Conservation (phyloP, 1,140 invertebrate genomes). For the Hyles vespertilio region DNA sequence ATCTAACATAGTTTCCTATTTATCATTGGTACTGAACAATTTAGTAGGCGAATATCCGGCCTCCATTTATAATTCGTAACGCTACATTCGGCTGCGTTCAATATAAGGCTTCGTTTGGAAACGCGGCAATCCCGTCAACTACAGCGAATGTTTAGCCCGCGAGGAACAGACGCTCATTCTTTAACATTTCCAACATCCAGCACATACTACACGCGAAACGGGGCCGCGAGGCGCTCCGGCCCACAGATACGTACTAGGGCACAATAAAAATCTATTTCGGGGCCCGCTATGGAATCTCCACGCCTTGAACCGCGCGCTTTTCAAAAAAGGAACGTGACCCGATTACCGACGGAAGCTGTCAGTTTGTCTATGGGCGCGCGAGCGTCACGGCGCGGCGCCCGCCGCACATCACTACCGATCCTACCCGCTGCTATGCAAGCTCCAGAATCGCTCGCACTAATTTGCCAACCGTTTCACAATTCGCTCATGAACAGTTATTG, state of each 20-base stretch:
- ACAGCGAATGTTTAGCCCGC: background rate
- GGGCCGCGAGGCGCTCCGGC: no score
- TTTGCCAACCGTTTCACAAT: slow-evolving; percentile 26
- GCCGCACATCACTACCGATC: slow-evolving; percentile 22
- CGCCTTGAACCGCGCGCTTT: slow-evolving; percentile 36
- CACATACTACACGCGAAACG: no score
- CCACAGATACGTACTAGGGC: slow-evolving; percentile 13
- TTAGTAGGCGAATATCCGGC: no score
- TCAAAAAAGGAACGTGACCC: slow-evolving; percentile 71
- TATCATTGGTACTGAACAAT: no score
- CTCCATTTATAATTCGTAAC: background rate
- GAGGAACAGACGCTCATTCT: background rate
- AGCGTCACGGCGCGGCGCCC: slow-evolving; percentile 54
- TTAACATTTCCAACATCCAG: background rate
- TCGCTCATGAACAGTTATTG: slow-evolving; percentile 42
- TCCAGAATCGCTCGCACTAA: slow-evolving; percentile 20
- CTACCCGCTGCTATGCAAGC: slow-evolving; percentile 27
- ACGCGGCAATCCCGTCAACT: no score
- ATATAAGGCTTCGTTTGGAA: no score
- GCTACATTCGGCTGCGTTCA: no score
- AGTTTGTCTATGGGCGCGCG: slow-evolving; percentile 44
- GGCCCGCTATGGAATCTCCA: background rate
- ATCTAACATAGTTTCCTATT: no score
- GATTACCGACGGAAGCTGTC: slow-evolving; percentile 71
- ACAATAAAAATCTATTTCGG: slow-evolving; percentile 29